Evolutionary conservation across 2,113 vertebrate genomes (phyloP), one percentile per base, ranked within the genome.

Genomic region (Glaucidium brasilianum): DNA sequence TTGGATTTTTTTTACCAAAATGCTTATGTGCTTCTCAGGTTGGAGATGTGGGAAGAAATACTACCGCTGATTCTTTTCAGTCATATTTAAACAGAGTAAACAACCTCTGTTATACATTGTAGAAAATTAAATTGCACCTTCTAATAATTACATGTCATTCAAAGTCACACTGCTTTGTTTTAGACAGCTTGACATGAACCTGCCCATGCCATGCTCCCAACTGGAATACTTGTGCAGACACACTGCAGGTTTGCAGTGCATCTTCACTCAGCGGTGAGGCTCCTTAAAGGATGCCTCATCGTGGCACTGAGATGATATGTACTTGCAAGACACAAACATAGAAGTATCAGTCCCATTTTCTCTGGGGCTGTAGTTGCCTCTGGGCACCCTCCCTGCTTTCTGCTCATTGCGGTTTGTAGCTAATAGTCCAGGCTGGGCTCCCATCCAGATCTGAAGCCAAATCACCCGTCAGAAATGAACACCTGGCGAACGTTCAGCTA

Each of bases 211-310:
- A 66, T 21, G 8, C 6, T 13, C 29, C 41, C 82, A 34, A 20
- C 15, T 34, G 39, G 22, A 87, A 68, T 35, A 45, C 8, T 29
- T 53, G 35, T 60, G 34, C 58, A 60, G 69, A 45, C 43, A 45
- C 17, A 37, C 43, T 66, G 29, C 49, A 72, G 16, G 5, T 39
- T 12, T 62, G 14, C 45, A 39, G 3, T 5, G 5, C 26, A 9
- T 49, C 34, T 73, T 49, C 1, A 0, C 39, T 52, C 29, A 37
- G 14, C 0, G 0, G 39, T 68, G 49, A 20, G 9, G 3, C 4
- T 75, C 32, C 20, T 72, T 23, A 72, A 35, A 76, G 13, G 15
- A 20, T 27, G 15, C 59, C 29, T 75, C 49, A 5, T 6, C 45
- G 37, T 63, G 32, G 79, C 34, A 25, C 21, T 35, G 34, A 43